Percentiles rank a stretch among this genome's conserved stretches.
These are phyloP conservation scores for Cydia fagiglandana DNA, from an alignment of 1,140 invertebrate species.

Conservation along the genomic window DNA sequence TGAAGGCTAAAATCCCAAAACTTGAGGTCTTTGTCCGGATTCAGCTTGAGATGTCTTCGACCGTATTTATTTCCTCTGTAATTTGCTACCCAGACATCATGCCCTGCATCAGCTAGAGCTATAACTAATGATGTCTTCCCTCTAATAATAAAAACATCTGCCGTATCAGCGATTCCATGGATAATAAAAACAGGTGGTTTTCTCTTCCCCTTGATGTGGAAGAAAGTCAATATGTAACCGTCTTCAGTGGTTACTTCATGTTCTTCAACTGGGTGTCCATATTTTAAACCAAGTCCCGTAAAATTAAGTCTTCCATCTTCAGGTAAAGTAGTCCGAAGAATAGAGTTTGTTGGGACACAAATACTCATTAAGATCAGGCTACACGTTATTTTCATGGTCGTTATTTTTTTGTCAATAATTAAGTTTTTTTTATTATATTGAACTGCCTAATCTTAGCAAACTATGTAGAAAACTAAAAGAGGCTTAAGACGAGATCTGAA, in stretches of 20 bases:
- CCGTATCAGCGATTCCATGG: slow-evolving; percentile 85
- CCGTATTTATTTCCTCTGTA: slow-evolving; percentile 73
- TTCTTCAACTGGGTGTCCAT: slow-evolving; percentile 78
- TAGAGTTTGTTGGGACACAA: background rate
- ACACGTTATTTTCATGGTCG: background rate
- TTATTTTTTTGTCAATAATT: background rate
- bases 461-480: background rate
- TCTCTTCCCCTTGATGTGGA: slow-evolving; percentile 76
- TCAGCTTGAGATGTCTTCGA: slow-evolving; percentile 72
- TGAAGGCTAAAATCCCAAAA: slow-evolving; percentile 81
- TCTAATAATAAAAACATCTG: slow-evolving; percentile 82
- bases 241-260: slow-evolving; percentile 81
- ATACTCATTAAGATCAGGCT: background rate
- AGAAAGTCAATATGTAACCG: slow-evolving; percentile 84
- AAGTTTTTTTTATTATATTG: background rate
- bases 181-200: slow-evolving; percentile 81
- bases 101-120: slow-evolving; percentile 72
- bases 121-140: slow-evolving; percentile 73
- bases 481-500: background rate
- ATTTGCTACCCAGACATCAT: slow-evolving; percentile 87
- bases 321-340: background rate
- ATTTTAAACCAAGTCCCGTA: slow-evolving; percentile 62
- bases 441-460: background rate
- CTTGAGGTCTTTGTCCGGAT: slow-evolving; percentile 64
- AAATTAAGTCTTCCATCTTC: slow-evolving; percentile 30